Base-by-base conservation (phyloP, 2,113 vertebrate genomes). In the Prochilodus magdalenae region DNA sequence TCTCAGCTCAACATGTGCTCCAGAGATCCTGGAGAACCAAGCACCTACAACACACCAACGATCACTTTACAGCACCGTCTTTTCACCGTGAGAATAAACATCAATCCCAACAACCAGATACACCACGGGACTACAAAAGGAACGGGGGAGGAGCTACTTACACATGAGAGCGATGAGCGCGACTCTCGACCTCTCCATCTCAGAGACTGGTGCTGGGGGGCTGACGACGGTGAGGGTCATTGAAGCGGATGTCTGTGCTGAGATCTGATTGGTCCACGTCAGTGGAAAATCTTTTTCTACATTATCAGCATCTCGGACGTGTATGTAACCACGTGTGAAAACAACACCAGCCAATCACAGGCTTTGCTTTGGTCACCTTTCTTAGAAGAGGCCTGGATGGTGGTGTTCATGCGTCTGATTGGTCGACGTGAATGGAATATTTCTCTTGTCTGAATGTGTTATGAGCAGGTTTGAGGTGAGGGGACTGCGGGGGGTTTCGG, bases 111-210 rank as follows among this genome's bases (percentile, higher is more conserved):
- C 7, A 36, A 36, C 36, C 36, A 36, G 3, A 36, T 36, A 36
- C 36, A 36, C 36, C 7, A 36, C 7, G 7, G 7, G 36, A 36
- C 7, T 51, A 8, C 1, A 51, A 51, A 51, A 51, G 49, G 16
- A n/a, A n/a, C n/a, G n/a, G n/a, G n/a, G n/a, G n/a, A n/a, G n/a
- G n/a, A n/a, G n/a, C 18, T 51, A 79, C 82, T 67, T 60, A 83
- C 82, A 79, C n/a, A 75, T 1, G 24, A 79, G 15, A 74, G 22
- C 29, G 20, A 74, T 33, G 33, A 59, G 33, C 22, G 18, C 49
- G 7, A 47, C 15, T 73, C 30, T 69, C 27, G 33, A 30, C 47
- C 11, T 40, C 33, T 69, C 73, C 82, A 83, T 79, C 27, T 36
- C 53, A 49, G 62, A 79, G 33, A 36, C 76, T 49, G 49, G 26